Conservation (phyloP, 1,140 invertebrate genomes). For the Caerostris extrusa region DNA sequence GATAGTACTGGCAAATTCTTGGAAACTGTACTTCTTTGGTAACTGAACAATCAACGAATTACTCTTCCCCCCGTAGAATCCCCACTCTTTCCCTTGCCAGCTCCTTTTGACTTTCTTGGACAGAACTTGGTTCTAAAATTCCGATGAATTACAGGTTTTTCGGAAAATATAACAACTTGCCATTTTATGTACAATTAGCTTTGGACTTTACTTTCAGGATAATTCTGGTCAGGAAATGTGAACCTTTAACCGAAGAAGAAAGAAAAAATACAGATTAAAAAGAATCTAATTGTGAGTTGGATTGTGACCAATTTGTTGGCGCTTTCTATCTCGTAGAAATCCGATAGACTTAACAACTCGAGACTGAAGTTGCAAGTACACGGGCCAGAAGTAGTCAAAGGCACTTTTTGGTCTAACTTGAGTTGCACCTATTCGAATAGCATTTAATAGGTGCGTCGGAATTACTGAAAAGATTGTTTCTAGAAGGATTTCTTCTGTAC, state of each 20-base stretch:
- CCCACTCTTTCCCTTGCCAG: too few relatives aligned
- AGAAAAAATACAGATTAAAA: slow-evolving; percentile 5
- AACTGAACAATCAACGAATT: slow-evolving; percentile 52
- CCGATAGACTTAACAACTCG: slow-evolving; percentile 8
- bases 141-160: slow-evolving; percentile 31
- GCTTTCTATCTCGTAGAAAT: slow-evolving; percentile 29
- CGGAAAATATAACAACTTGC: slow-evolving; percentile 31
- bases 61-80: not conserved
- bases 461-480: too few relatives aligned
- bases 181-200: slow-evolving; percentile 53
- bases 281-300: slow-evolving; percentile 47
- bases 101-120: not conserved
- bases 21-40: not conserved
- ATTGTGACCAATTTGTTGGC: slow-evolving; percentile 58
- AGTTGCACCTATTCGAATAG: too few relatives aligned
- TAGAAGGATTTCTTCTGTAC: too few relatives aligned
- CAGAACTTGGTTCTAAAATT: slow-evolving; percentile 7
- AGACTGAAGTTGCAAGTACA: not conserved
- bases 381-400: too few relatives aligned
- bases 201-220: not conserved
- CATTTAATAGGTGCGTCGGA: too few relatives aligned
- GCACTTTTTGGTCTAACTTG: too few relatives aligned
- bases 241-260: not conserved
- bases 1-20: not conserved
- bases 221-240: slow-evolving; percentile 42